Evolutionary conservation across 2,113 vertebrate species (phyloP).

Genomic region (Laterallus jamaicensis): DNA sequence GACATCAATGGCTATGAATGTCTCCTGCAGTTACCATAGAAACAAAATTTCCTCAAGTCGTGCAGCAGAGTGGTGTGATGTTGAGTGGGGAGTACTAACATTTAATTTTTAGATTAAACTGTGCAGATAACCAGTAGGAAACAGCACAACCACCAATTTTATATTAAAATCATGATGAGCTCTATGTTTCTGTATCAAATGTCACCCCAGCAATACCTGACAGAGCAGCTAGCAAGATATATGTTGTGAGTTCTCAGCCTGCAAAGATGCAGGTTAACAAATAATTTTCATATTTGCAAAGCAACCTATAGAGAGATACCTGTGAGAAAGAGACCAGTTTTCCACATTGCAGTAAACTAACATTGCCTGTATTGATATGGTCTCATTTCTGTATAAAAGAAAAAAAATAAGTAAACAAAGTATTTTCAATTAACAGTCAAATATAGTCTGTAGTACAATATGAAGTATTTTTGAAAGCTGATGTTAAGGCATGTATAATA

Average conservation of each 20-base stretch:
- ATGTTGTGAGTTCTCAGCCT: background rate
- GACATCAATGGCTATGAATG: constrained; percentile 56
- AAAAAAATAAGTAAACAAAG: background rate
- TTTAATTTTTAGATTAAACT: constrained; percentile 69
- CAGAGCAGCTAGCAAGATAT: background rate
- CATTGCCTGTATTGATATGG: background rate
- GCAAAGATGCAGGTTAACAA: constrained; percentile 19
- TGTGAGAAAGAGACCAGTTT: background rate
- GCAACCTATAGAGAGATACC: background rate
- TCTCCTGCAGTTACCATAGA: constrained; percentile 72
- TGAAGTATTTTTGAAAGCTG: constrained; percentile 16
- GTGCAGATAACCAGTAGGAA: constrained; percentile 37
- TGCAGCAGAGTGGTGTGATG: constrained; percentile 57
- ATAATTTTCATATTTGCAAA: background rate
- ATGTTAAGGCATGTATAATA: constrained; percentile 15
- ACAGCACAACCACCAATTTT: background rate
- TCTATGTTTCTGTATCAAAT: background rate
- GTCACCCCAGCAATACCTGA: background rate
- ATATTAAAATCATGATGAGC: background rate
- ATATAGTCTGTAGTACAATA: constrained; percentile 19
- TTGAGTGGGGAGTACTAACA: constrained; percentile 67
- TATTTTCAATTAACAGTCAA: constrained; percentile 39
- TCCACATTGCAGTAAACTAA: background rate
- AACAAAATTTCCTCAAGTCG: constrained; percentile 70
- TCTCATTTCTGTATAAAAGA: constrained; percentile 33